These are phyloP conservation scores for Hyalella azteca DNA, from an alignment of 2,888 invertebrate species.

Conservation along the genomic window DNA sequence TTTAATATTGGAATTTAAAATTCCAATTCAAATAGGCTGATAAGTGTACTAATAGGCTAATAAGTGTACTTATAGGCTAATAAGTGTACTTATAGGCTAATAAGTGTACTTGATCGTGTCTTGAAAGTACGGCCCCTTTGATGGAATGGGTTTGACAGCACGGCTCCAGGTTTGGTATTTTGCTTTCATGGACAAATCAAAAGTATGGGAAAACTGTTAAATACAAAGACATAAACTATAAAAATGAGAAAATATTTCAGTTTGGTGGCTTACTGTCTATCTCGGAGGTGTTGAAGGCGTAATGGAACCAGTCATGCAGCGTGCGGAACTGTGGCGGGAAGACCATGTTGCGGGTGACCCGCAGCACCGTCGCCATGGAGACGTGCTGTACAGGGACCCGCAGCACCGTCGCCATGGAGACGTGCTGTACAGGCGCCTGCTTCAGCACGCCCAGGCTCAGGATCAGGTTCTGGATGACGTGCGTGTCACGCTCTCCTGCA, in stretches of 20 bases:
- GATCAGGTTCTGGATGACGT: slow-evolving; percentile 88
- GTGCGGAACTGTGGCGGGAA: slow-evolving; percentile 96
- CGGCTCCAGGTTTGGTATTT: too few relatives aligned
- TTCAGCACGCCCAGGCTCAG: slow-evolving; percentile 79
- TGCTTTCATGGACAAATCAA: too few relatives aligned
- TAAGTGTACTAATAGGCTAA: too few relatives aligned
- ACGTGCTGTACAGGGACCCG: slow-evolving; percentile 82
- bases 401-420: slow-evolving; percentile 93
- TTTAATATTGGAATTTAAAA: too few relatives aligned
- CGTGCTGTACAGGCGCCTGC: slow-evolving; percentile 73
- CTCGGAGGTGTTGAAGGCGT: slow-evolving; percentile 92
- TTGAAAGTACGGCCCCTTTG: too few relatives aligned
- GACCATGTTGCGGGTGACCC: slow-evolving; percentile 86
- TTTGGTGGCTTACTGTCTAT: slow-evolving; percentile 69
- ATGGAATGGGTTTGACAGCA: too few relatives aligned
- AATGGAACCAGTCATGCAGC: slow-evolving; percentile 94
- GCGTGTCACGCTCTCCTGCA: slow-evolving; percentile 54
- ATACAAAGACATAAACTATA: too few relatives aligned
- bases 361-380: slow-evolving; percentile 93
- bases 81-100: too few relatives aligned
- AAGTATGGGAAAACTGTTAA: too few relatives aligned
- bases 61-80: too few relatives aligned
- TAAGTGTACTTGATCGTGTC: too few relatives aligned
- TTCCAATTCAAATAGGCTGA: too few relatives aligned
- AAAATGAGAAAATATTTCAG: neutral